Evolutionary conservation across 2,113 vertebrate genomes (phyloP).

Genomic region (Chascanopsetta lugubris): DNA sequence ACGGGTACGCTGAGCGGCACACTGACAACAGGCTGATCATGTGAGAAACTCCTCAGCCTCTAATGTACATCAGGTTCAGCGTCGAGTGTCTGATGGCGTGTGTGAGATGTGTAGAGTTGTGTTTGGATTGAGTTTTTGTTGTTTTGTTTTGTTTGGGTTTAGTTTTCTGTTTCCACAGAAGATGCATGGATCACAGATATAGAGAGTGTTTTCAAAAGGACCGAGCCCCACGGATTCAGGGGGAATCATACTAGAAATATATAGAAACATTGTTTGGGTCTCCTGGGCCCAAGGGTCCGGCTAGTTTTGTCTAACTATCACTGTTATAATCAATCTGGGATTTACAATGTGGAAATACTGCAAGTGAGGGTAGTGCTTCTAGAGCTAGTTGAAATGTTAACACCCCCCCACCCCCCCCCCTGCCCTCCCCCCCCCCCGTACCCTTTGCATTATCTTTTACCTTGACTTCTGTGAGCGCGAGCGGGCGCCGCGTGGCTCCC

Average conservation of each 20-base stretch:
- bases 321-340: conserved; percentile 78
- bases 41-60: conserved; percentile 42
- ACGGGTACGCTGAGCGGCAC: conserved; percentile 44
- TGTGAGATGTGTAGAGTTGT: conserved; percentile 44
- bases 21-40: conserved; percentile 22
- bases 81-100: conserved; percentile 40
- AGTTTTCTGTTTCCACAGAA: conserved; percentile 49
- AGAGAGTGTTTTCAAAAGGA: conserved; percentile 65
- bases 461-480: conserved; percentile 66
- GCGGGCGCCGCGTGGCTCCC: conserved; percentile 25
- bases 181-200: conserved; percentile 75
- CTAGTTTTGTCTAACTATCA: conserved; percentile 74
- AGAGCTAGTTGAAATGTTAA: conserved; percentile 77
- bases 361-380: conserved; percentile 78
- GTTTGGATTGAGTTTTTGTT: too few relatives aligned
- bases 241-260: conserved; percentile 62
- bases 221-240: conserved; percentile 46
- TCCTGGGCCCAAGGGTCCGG: conserved; percentile 63
- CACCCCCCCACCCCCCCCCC: conserved; percentile 48
- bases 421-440: conserved; percentile 21
- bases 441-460: conserved; percentile 66
- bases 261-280: conserved; percentile 62
- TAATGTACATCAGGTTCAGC: conserved; percentile 42
- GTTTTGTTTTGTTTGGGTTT: too few relatives aligned
- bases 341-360: conserved; percentile 74